phyloP scores from a whole-genome alignment of 2,888 invertebrate species.

The Balanococcus diminutus region DNA sequence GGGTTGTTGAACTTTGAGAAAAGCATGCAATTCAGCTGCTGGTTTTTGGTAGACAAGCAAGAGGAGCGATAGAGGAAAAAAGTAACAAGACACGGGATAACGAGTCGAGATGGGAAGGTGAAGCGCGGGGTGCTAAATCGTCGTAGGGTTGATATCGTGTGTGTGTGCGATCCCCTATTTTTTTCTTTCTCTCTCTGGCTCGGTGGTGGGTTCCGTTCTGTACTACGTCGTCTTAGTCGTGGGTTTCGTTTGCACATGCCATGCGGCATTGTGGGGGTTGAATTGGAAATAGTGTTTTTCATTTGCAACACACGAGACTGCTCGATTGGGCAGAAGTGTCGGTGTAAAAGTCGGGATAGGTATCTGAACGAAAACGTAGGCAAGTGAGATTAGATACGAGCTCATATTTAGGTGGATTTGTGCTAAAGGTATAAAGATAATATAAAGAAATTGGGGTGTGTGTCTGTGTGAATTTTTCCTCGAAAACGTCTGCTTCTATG shows the following conservation, averaged over 20 bases:
- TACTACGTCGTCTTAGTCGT: neutral
- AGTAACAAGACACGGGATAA: neutral
- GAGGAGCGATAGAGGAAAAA: neutral
- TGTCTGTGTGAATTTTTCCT: too few relatives aligned
- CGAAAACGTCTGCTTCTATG: too few relatives aligned
- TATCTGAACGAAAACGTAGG: neutral
- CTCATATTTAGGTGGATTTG: neutral
- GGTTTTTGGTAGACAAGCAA: neutral
- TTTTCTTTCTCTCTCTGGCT: neutral
- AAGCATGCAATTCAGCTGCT: constrained; percentile 33
- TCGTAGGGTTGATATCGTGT: neutral
- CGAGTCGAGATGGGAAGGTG: neutral
- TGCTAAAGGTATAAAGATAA: too few relatives aligned
- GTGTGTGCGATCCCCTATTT: neutral
- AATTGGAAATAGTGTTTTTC: neutral
- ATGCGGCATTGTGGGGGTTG: neutral
- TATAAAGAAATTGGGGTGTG: too few relatives aligned
- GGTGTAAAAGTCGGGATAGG: neutral
- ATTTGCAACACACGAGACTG: neutral
- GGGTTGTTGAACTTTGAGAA: constrained; percentile 35
- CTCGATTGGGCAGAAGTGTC: neutral
- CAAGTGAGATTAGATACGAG: neutral
- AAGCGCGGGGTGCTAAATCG: neutral
- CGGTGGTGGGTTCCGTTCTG: neutral
- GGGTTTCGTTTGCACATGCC: neutral